These are phyloP conservation scores for Hermaeophaga mercurialis DNA, from an alignment of 2,888 invertebrate genomes.

Conservation along the genomic window DNA sequence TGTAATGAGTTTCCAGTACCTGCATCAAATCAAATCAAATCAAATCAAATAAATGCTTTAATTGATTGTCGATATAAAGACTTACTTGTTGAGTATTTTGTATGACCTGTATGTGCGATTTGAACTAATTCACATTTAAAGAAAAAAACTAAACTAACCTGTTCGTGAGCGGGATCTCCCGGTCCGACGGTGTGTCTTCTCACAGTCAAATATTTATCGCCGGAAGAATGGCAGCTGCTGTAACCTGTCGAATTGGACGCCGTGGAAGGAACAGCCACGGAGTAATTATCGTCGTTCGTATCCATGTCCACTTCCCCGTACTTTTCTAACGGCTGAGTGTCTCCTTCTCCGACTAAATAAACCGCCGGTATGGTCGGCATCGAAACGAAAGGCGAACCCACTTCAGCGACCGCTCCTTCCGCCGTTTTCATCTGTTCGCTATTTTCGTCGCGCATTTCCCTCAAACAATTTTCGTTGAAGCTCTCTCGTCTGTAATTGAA, in stretches of 20 bases:
- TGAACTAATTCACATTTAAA: too few relatives aligned
- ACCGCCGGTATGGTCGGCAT: slow-evolving; percentile 63
- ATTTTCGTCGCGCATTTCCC: slow-evolving; percentile 47
- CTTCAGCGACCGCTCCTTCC: slow-evolving; percentile 49
- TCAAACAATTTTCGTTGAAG: slow-evolving; percentile 56
- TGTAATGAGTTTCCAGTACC: slow-evolving; percentile 62
- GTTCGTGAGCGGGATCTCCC: slow-evolving; percentile 85
- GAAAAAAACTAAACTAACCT: slow-evolving; percentile 50
- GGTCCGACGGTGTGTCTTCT: slow-evolving; percentile 93
- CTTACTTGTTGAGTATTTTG: too few relatives aligned
- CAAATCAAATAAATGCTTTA: slow-evolving; percentile 2
- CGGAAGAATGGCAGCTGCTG: slow-evolving; percentile 48
- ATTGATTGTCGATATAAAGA: too few relatives aligned
- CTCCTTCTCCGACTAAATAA: slow-evolving; percentile 59
- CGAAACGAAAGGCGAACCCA: slow-evolving; percentile 59
- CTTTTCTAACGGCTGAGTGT: slow-evolving; percentile 67
- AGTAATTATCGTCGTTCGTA: slow-evolving; percentile 50
- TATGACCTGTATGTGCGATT: too few relatives aligned
- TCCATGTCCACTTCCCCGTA: slow-evolving; percentile 63
- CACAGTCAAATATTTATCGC: slow-evolving; percentile 65
- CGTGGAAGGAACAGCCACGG: slow-evolving; percentile 49
- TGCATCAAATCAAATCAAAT: slow-evolving; percentile 35
- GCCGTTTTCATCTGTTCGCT: slow-evolving; percentile 47
- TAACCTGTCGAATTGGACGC: slow-evolving; percentile 43
- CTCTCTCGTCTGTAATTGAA: slow-evolving; percentile 53